A percentile compares a stretch with the other conserved stretches of the same genome.
Evolutionary conservation across 1,140 invertebrate genomes (phyloP).

Genomic region (Spodoptera frugiperda): DNA sequence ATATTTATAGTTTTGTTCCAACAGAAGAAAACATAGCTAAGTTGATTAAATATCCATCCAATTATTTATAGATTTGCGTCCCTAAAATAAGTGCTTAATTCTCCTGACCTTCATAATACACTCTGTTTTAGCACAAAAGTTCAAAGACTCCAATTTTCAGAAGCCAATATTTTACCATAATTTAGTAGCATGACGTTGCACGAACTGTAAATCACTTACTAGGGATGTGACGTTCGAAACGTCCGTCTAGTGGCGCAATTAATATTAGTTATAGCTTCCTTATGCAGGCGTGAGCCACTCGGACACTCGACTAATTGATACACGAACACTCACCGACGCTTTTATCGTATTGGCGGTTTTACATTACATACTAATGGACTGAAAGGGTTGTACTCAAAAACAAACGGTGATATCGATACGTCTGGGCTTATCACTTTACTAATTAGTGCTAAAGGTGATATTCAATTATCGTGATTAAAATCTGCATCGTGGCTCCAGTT

Average conservation of each 20-base stretch:
- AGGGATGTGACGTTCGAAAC: slow-evolving; percentile 36
- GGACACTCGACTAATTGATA: slow-evolving; percentile 64
- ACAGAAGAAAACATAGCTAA: too few relatives aligned
- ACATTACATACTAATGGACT: slow-evolving; percentile 63
- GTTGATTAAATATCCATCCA: too few relatives aligned
- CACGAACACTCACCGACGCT: slow-evolving; percentile 60
- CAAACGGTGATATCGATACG: slow-evolving; percentile 22
- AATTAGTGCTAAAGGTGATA: slow-evolving; percentile 36
- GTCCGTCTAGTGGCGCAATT: slow-evolving; percentile 46
- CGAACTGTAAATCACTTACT: slow-evolving; percentile 12
- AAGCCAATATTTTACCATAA: slow-evolving; percentile 6
- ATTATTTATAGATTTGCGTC: too few relatives aligned
- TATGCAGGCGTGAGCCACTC: slow-evolving; percentile 49
- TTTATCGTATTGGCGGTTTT: slow-evolving; percentile 66
- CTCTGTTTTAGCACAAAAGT: background rate
- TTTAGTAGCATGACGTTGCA: slow-evolving; percentile 35
- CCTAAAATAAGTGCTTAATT: too few relatives aligned
- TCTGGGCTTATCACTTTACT: slow-evolving; percentile 2
- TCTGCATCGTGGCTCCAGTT: background rate
- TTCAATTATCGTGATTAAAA: slow-evolving; percentile 39
- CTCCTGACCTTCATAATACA: too few relatives aligned
- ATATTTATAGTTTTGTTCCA: too few relatives aligned
- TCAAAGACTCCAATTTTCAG: background rate
- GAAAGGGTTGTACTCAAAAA: slow-evolving; percentile 61
- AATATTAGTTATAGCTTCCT: slow-evolving; percentile 44